Base-by-base conservation (phyloP, 2,113 vertebrate genomes). In the Hemicordylus capensis region DNA sequence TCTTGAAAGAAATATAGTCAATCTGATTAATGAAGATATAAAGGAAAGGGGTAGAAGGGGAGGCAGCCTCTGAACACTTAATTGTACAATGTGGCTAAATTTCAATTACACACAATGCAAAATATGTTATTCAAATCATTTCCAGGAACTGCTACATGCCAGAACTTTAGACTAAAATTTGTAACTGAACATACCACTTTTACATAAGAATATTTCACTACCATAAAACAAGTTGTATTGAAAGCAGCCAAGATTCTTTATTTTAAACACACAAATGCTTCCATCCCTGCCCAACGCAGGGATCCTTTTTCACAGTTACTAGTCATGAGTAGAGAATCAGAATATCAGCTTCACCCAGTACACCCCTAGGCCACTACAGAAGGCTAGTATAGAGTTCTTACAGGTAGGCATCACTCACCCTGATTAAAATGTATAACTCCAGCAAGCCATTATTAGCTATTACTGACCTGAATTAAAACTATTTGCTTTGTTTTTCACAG, bases 81-180 rank as follows among this genome's bases (percentile, higher is more conserved):
- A 88, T 59, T 66, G 54, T 0, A 0, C 24, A 86, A 83, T 70
- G 69, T 0, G 0, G 19, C 83, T 83, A 77, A 66, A 72, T 24
- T 0, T 6, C 72, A 85, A 6, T n/a, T 80, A 67, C 67, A 80
- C 75, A 17, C 79, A 79, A 54, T 91, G 83, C 8, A 83, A 87
- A 56, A 89, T 3, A 70, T 9, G 87, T n/a, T n/a, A n/a, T n/a
- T 31, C 74, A 92, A 89, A 39, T 26, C 63, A 79, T 75, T 90
- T 58, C 0, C 20, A 90, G 88, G 12, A 76, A 31, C n/a, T 37
- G 10, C 5, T 15, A 26, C 15, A 4, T 26, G 28, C 54, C 10
- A 26, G 39, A 61, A 44, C 37, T 44, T 3, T 77, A 24, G 22
- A 31, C 24, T 44, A 26, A 37, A 76, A 56, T 17, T 59, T 37